Conservation (phyloP, 1,140 invertebrate genomes). For the Oedothorax gibbosus region DNA sequence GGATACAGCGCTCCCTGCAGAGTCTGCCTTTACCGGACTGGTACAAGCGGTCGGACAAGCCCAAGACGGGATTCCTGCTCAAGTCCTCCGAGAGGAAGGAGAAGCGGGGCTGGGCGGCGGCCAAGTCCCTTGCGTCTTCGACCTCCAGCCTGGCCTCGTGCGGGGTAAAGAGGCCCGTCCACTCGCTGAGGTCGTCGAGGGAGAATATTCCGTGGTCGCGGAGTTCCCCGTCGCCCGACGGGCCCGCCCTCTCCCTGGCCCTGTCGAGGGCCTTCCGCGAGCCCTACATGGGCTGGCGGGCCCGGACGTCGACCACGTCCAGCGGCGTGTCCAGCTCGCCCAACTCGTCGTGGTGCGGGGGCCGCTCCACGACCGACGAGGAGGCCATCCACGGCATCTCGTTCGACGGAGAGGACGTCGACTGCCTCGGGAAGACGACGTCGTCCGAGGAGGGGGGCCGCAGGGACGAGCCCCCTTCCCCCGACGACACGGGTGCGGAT, state of each 20-base stretch:
- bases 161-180: slow-evolving; percentile 60
- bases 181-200: slow-evolving; percentile 62
- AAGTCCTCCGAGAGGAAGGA: slow-evolving; percentile 38
- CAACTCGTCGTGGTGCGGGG: slow-evolving; percentile 22
- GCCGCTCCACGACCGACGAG: slow-evolving; percentile 17
- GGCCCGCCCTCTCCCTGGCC: slow-evolving; percentile 47
- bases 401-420: slow-evolving; percentile 49
- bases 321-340: slow-evolving; percentile 49
- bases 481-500: slow-evolving; percentile 48
- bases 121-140: slow-evolving; percentile 77
- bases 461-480: slow-evolving; percentile 23
- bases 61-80: slow-evolving; percentile 66
- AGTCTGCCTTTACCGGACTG: slow-evolving; percentile 94
- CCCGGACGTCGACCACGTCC: slow-evolving; percentile 48
- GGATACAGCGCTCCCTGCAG: slow-evolving; percentile 90
- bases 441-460: slow-evolving; percentile 1
- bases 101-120: slow-evolving; percentile 58
- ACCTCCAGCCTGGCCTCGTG: slow-evolving; percentile 74
- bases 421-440: slow-evolving; percentile 26
- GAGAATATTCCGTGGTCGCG: slow-evolving; percentile 78
- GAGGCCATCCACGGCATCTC: slow-evolving; percentile 41
- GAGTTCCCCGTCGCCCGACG: slow-evolving; percentile 76
- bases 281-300: slow-evolving; percentile 61
- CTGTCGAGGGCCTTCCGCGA: slow-evolving; percentile 54
- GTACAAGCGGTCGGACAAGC: slow-evolving; percentile 82